Base-by-base conservation (phyloP, 35 echinoderm and acorn worm species). In the Diadema setosum region DNA sequence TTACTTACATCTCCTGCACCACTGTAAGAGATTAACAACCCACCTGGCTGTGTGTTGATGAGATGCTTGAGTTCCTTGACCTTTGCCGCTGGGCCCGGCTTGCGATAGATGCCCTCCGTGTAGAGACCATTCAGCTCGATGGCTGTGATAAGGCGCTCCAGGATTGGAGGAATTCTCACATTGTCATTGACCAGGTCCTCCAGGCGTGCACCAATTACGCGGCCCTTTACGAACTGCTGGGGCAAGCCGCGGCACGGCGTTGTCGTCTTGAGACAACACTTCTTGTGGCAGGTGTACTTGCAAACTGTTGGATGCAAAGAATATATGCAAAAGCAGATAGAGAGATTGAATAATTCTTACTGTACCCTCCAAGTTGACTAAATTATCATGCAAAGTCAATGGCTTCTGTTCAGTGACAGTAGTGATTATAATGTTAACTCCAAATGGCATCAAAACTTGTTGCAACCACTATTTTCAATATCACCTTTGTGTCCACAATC, bases 281-380 rank as follows among this genome's bases (percentile, higher is more conserved):
- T 98, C 82, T 98, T 98, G 50, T 98, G 95, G 37, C 87, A 86
- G 3, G 89, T 87, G 83, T 94, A 94, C 81, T 98, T 98, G 57
- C 95, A 98, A 26, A 91, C 95, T 97, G 82, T 26, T 42, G 45
- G 40, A 52, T 52, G 48, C 9, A 52, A 11, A 11, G 48, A 52
- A 52, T 11, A 52, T 52, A n/a, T n/a, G n/a, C n/a, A n/a, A n/a
- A n/a, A n/a, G n/a, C n/a, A n/a, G n/a, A n/a, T n/a, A n/a, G n/a
- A n/a, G n/a, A n/a, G n/a, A n/a, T n/a, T n/a, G n/a, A n/a, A n/a
- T n/a, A n/a, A n/a, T n/a, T n/a, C n/a, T n/a, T n/a, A n/a, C n/a
- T n/a, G n/a, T n/a, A n/a, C n/a, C n/a, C n/a, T n/a, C n/a, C n/a
- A n/a, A n/a, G n/a, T n/a, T n/a, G n/a, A n/a, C n/a, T n/a, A n/a